A percentile compares a stretch with the other conserved stretches of the same genome.
Evolutionary conservation across 2,888 invertebrate genomes (phyloP).

Genomic region (Alitta virens): DNA sequence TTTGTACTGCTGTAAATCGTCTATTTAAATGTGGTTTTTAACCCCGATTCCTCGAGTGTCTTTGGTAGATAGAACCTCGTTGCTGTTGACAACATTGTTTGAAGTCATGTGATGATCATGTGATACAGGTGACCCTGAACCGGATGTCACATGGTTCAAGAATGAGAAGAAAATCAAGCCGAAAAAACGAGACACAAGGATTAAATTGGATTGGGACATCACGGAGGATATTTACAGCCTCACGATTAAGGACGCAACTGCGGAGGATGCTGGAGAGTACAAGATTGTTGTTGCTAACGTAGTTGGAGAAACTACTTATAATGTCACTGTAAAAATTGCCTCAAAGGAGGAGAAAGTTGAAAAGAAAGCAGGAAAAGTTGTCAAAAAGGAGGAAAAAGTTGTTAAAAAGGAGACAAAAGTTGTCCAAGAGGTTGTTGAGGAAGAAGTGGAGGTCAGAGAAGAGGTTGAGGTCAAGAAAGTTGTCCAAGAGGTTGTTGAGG

Average conservation of each 20-base stretch:
- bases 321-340: conserved; percentile 4
- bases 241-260: conserved; percentile 6
- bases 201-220: conserved; percentile 14
- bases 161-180: conserved; percentile 33
- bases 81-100: too few species aligned
- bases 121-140: conserved; percentile 23
- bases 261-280: conserved; percentile 20
- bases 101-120: too few species aligned
- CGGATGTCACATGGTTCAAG: conserved; percentile 49
- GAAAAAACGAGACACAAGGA: conserved; percentile 15
- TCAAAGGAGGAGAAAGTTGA: too few species aligned
- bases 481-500: not conserved
- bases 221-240: conserved; percentile 1
- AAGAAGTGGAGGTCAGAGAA: conserved; percentile 12
- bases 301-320: not conserved
- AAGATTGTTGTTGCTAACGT: conserved; percentile 9
- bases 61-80: too few species aligned
- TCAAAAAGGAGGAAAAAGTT: not conserved
- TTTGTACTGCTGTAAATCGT: too few species aligned
- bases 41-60: too few species aligned
- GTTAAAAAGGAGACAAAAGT: conserved; percentile 3
- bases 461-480: not conserved
- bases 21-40: too few species aligned
- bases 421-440: not conserved
- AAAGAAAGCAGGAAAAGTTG: not conserved